Evolutionary conservation across 2,888 invertebrate genomes (phyloP).

Genomic region (Molanna angustata): DNA sequence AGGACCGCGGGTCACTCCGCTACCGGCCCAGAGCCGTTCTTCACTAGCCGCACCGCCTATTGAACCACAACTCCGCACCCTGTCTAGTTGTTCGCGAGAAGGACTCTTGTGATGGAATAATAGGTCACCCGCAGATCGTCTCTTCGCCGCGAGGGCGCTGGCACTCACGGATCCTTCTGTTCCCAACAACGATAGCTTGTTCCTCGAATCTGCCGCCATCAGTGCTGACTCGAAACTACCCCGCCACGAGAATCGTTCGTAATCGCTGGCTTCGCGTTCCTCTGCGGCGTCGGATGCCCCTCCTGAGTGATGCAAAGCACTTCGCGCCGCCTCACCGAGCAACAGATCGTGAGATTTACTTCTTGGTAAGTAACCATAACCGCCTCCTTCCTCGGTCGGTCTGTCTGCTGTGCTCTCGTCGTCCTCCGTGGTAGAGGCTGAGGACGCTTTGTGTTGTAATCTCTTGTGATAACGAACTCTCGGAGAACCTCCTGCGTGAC

Average conservation of each 20-base stretch:
- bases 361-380: slow-evolving; percentile 61
- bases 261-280: slow-evolving; percentile 77
- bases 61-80: slow-evolving; percentile 78
- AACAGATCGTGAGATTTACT: slow-evolving; percentile 81
- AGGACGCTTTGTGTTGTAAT: slow-evolving; percentile 56
- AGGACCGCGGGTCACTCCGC: slow-evolving; percentile 36
- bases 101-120: slow-evolving; percentile 76
- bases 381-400: slow-evolving; percentile 50
- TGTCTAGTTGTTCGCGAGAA: slow-evolving; percentile 70
- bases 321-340: slow-evolving; percentile 56
- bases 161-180: slow-evolving; percentile 64
- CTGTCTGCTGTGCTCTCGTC: slow-evolving; percentile 70
- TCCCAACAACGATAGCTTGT: slow-evolving; percentile 65
- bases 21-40: slow-evolving; percentile 50
- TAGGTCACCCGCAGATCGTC: slow-evolving; percentile 80
- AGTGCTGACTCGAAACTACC: slow-evolving; percentile 91
- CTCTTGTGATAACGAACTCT: slow-evolving; percentile 59
- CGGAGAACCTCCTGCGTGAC: slow-evolving; percentile 61
- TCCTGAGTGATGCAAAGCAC: slow-evolving; percentile 47
- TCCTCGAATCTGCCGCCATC: slow-evolving; percentile 82
- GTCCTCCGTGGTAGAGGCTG: slow-evolving; percentile 64
- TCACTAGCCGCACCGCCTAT: slow-evolving; percentile 70
- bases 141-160: slow-evolving; percentile 67
- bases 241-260: slow-evolving; percentile 88
- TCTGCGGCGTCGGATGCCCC: slow-evolving; percentile 56